These are phyloP conservation scores for Apotomis betuletana DNA, from an alignment of 2,888 invertebrate species.

Conservation along the genomic window DNA sequence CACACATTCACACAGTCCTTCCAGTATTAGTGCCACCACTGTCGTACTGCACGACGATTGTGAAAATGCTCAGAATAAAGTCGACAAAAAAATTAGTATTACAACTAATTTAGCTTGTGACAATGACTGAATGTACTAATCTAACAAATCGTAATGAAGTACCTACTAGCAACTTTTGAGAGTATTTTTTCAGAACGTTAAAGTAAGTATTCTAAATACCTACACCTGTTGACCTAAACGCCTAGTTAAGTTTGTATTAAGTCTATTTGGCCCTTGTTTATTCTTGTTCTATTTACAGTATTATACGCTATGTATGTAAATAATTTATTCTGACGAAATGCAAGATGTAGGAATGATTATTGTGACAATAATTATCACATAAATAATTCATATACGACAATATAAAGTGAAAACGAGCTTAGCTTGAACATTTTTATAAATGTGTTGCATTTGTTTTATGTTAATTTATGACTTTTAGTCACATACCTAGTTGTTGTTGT, in stretches of 20 bases:
- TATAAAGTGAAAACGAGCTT: conserved; percentile 74
- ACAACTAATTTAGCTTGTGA: conserved; percentile 66
- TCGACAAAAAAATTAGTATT: conserved; percentile 65
- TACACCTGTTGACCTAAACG: not conserved
- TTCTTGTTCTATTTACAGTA: conserved; percentile 17
- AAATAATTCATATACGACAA: conserved; percentile 71
- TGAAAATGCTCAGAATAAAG: conserved; percentile 63
- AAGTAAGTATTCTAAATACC: conserved; percentile 65
- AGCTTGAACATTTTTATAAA: conserved; percentile 54
- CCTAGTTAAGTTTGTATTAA: not conserved
- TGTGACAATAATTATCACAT: conserved; percentile 81
- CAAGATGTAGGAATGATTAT: conserved; percentile 60
- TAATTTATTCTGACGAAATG: conserved; percentile 46
- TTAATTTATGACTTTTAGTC: conserved; percentile 33
- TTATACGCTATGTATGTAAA: conserved; percentile 36
- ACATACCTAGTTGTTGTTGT: not conserved
- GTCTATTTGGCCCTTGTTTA: conserved; percentile 3
- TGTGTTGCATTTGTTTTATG: conserved; percentile 43
- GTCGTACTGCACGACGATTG: conserved; percentile 85
- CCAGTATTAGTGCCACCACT: conserved; percentile 86
- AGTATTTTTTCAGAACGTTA: conserved; percentile 58
- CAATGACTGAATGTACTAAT: conserved; percentile 76
- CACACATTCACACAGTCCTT: conserved; percentile 83
- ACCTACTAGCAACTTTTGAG: conserved; percentile 49
- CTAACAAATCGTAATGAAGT: conserved; percentile 48